Evolutionary conservation across 2,113 vertebrate genomes (phyloP), one percentile per base, ranked within the genome.

Genomic region (Callocephalon fimbriatum): DNA sequence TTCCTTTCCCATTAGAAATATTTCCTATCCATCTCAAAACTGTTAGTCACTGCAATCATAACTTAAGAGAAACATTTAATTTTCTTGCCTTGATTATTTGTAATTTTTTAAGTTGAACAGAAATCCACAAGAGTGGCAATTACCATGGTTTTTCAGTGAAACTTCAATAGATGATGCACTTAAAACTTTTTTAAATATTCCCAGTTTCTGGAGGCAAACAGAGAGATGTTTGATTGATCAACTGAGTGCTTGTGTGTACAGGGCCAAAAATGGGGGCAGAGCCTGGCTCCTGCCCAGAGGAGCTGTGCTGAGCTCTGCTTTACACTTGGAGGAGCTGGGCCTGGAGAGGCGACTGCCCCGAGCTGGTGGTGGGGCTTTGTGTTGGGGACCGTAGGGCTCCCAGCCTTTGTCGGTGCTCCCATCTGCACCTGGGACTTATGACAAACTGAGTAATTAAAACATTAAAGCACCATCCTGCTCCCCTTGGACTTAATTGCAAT

Each of bases 171-270:
- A 15, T 38, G 40, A 18, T 38, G 37, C 7, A 2, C 35, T 38
- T 50, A 16, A 89, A 85, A 18, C 22, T 40, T 45, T 45, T 25
- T 32, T 13, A 48, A 62, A 13, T 12, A 5, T 13, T 31, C 38
- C 35, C 21, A 21, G 66, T 10, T 27, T 40, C 53, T 31, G 66
- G 85, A 40, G 70, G 19, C 8, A 15, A 42, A 40, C 32, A 7
- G 56, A 7, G 85, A 27, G 51, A 10, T 23, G 11, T 21, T 19
- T 45, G 0, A 4, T 9, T 20, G 78, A 53, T 10, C 2, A 6
- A 13, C 21, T 4, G 1, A 0, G 6, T 15, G 6, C 27, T 70
- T 2, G 5, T 11, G 4, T 26, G 31, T 9, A 8, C 0, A 5
- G 86, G 66, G 66, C 44, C 37, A 31, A 19, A 50, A 21, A 0